Evolutionary conservation across 2,113 vertebrate species (phyloP).

Genomic region (Petroica traversi): DNA sequence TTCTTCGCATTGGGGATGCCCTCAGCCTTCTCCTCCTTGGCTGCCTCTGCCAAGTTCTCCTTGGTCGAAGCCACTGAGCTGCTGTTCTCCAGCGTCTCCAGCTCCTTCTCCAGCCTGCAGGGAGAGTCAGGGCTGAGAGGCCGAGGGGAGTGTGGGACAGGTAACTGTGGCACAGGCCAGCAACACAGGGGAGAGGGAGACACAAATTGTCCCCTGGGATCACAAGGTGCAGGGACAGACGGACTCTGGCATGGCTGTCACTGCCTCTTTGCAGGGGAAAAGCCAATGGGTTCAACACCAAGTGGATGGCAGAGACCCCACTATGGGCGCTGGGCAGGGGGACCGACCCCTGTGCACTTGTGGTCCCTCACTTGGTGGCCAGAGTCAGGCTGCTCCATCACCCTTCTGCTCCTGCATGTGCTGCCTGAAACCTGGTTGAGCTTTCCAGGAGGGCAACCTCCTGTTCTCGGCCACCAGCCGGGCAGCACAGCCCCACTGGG

Average conservation of each 20-base stretch:
- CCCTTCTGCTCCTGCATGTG: accelerated
- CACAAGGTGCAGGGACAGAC: accelerated
- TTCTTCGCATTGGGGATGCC: conserved; percentile 48
- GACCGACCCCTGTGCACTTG: accelerated
- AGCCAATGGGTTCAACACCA: background rate
- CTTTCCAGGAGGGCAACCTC: background rate
- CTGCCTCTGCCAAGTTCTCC: conserved; percentile 72
- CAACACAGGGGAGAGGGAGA: accelerated
- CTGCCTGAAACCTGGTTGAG: accelerated
- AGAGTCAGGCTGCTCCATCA: accelerated
- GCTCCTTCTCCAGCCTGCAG: conserved; percentile 84
- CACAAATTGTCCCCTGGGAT: background rate
- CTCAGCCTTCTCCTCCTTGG: conserved; percentile 67
- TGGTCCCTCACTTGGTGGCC: background rate
- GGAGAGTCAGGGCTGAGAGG: background rate
- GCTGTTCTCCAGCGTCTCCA: conserved; percentile 81
- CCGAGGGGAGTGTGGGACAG: accelerated
- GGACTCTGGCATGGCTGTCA: accelerated
- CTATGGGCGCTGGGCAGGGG: accelerated
- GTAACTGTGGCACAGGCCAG: background rate
- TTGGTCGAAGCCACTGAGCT: conserved; percentile 59
- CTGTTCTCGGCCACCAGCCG: background rate
- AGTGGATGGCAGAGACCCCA: accelerated
- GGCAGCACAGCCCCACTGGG: background rate
- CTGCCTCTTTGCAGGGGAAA: background rate